These are phyloP conservation scores for Phengaris arion DNA, from an alignment of 2,888 invertebrate genomes.

Conservation along the genomic window DNA sequence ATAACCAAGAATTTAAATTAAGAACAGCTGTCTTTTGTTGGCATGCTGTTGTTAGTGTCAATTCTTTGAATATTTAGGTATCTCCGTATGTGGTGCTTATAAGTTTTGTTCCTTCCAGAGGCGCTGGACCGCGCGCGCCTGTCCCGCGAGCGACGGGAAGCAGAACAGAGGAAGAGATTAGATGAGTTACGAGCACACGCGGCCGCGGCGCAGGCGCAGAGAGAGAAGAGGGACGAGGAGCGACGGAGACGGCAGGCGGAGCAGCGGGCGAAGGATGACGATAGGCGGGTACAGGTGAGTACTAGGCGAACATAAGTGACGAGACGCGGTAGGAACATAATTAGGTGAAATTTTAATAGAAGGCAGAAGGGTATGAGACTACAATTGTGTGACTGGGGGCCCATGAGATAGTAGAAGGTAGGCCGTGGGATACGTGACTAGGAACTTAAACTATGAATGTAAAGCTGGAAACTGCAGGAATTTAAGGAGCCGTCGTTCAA, in stretches of 20 bases:
- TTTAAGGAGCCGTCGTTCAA: too few species aligned
- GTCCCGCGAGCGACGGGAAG: constrained; percentile 92
- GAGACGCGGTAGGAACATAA: background rate
- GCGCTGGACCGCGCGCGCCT: constrained; percentile 83
- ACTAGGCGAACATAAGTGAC: background rate
- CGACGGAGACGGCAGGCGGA: constrained; percentile 90
- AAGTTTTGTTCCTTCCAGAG: constrained; percentile 48
- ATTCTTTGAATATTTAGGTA: too few species aligned
- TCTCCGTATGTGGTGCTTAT: too few species aligned
- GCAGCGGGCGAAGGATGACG: constrained; percentile 87
- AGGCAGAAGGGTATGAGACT: too few species aligned
- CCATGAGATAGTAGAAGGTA: too few species aligned
- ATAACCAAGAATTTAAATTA: too few species aligned
- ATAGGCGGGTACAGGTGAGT: constrained; percentile 47
- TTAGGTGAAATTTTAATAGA: background rate
- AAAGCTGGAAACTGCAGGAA: too few species aligned
- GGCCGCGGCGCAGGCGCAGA: constrained; percentile 91
- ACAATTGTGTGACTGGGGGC: too few species aligned
- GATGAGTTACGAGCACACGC: constrained; percentile 94
- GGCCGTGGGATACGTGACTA: too few species aligned
- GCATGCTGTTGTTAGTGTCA: too few species aligned
- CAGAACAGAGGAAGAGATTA: constrained; percentile 91
- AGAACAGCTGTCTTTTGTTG: too few species aligned
- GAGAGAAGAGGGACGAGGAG: constrained; percentile 93
- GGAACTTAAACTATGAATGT: too few species aligned